Evolutionary conservation across 1,140 invertebrate species (phyloP).

Genomic region (Holcopasites calliopsidis): DNA sequence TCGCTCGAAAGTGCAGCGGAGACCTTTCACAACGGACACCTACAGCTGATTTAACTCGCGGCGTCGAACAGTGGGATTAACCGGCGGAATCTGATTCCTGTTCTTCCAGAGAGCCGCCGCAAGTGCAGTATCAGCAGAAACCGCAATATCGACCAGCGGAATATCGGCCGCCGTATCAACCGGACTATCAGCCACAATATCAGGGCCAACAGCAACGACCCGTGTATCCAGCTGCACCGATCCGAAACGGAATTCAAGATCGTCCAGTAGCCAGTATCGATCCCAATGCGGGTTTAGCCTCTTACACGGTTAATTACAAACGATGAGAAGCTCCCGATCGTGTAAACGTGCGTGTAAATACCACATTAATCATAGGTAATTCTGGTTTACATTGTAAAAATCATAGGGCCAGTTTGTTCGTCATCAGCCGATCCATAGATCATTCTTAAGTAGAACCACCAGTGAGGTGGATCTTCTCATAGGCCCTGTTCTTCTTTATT

Average conservation of each 20-base stretch:
- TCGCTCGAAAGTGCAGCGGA: conserved; percentile 63
- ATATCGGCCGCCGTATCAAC: conserved; percentile 69
- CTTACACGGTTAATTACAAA: conserved; percentile 85
- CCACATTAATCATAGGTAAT: conserved; percentile 19
- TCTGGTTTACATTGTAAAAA: not conserved
- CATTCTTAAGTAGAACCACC: not conserved
- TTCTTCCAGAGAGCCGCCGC: too few species aligned
- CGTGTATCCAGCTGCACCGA: conserved; percentile 37
- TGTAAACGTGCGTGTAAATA: conserved; percentile 38
- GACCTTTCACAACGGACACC: conserved; percentile 47
- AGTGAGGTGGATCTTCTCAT: not conserved
- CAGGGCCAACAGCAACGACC: conserved; percentile 72
- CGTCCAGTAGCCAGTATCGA: conserved; percentile 84
- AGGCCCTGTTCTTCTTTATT: not conserved
- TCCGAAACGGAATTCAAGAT: conserved; percentile 75
- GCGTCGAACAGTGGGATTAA: conserved; percentile 13
- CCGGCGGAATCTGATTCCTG: not conserved
- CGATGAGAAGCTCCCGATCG: conserved; percentile 37
- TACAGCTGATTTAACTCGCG: not conserved
- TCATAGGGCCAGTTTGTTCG: conserved; percentile 1
- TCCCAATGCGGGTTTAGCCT: conserved; percentile 81
- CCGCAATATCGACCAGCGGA: conserved; percentile 68
- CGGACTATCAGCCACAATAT: conserved; percentile 70
- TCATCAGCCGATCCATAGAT: not conserved
- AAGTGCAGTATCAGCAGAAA: conserved; percentile 70